A percentile compares a stretch with the other conserved stretches of the same genome.
Conservation (phyloP, 2,113 vertebrate species). For the Chaetorhynchus papuensis region DNA sequence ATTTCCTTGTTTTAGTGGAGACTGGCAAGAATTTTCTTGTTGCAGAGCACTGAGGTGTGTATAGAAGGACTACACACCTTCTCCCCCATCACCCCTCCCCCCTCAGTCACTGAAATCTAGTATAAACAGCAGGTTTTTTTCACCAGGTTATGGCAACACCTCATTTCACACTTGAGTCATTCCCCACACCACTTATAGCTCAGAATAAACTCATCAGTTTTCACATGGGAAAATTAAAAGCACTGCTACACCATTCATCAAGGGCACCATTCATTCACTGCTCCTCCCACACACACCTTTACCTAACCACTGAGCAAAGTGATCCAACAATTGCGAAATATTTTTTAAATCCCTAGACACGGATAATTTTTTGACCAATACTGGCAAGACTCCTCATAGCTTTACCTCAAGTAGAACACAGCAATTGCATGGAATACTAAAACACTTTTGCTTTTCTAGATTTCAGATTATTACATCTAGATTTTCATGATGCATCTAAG, state of each 20-base stretch:
- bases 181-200: neutral
- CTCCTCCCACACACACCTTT: neutral
- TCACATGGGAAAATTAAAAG: neutral
- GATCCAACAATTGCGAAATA: neutral
- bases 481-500: neutral
- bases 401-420: neutral
- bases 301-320: neutral
- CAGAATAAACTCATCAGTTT: neutral
- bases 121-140: neutral
- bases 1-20: neutral
- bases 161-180: neutral
- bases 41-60: neutral
- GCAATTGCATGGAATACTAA: neutral
- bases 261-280: neutral
- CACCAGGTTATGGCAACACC: neutral
- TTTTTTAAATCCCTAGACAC: neutral
- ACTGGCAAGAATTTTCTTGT: neutral
- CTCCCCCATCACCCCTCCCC: neutral
- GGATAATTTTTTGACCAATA: neutral
- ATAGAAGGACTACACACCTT: neutral
- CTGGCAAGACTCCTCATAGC: neutral
- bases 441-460: neutral
- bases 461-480: neutral
- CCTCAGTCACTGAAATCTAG: neutral
- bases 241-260: neutral